phyloP scores from a whole-genome alignment of 2,113 vertebrate genomes.

The Hassar affinis region DNA sequence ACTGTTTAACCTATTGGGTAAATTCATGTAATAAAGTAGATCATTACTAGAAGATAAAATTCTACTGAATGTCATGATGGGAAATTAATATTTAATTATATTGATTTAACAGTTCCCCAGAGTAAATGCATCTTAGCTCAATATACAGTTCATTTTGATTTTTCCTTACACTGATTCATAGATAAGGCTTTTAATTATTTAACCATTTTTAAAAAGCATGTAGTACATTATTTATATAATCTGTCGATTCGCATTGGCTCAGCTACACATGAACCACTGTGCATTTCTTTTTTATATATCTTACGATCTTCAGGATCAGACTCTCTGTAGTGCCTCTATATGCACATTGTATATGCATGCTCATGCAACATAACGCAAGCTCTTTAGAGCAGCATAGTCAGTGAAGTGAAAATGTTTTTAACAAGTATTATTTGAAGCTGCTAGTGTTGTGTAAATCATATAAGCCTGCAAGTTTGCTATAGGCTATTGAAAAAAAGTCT shows the following conservation, averaged over 20 bases:
- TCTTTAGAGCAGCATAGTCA: background rate
- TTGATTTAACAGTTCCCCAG: constrained; percentile 8
- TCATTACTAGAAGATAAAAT: constrained; percentile 13
- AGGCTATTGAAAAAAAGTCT: background rate
- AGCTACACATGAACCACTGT: background rate
- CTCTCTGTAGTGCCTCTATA: background rate
- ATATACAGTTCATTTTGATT: background rate
- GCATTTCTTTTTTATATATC: background rate
- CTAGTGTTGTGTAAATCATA: background rate
- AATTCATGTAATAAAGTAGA: constrained; percentile 20
- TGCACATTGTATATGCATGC: background rate
- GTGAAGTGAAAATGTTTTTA: background rate
- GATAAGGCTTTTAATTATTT: background rate
- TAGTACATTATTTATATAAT: background rate
- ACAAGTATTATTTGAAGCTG: background rate
- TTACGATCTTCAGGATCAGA: background rate
- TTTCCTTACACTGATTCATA: background rate
- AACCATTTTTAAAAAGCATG: background rate
- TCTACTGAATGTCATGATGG: background rate
- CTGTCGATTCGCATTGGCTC: background rate
- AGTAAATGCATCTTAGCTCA: constrained; percentile 1
- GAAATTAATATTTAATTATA: constrained; percentile 30
- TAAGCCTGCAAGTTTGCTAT: background rate
- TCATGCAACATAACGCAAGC: background rate
- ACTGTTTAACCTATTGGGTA: background rate